A percentile compares a stretch with the other conserved stretches of the same genome.
Evolutionary conservation across 2,797 vertebrate species (phyloP).

Genomic region (Avahi laniger): DNA sequence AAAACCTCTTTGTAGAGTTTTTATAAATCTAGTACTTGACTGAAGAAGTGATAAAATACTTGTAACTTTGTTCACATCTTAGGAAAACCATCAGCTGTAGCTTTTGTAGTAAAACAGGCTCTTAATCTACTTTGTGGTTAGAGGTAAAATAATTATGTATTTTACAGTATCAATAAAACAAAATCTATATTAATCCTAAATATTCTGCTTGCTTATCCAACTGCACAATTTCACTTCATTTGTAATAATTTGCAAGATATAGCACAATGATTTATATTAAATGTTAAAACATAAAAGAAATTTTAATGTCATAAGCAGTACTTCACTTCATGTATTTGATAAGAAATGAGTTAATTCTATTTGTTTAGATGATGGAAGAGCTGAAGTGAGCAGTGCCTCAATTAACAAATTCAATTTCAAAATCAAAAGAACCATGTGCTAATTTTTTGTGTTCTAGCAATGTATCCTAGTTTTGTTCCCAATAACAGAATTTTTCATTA

Average conservation of each 20-base stretch:
- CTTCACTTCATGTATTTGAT: not conserved
- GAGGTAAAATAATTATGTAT: not conserved
- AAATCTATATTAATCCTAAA: conserved; percentile 12
- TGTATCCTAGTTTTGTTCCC: not conserved
- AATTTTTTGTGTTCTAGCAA: not conserved
- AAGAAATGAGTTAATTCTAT: not conserved
- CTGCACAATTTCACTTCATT: not conserved
- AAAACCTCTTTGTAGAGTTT: not conserved
- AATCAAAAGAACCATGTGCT: not conserved
- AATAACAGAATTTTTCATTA: not conserved
- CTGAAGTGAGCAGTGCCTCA: conserved; percentile 7
- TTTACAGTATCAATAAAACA: not conserved
- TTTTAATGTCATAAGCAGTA: not conserved
- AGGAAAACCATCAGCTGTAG: not conserved
- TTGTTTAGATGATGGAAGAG: not conserved
- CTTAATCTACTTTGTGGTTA: conserved; percentile 7
- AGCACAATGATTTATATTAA: not conserved
- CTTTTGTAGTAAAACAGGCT: conserved; percentile 3
- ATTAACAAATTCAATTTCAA: conserved; percentile 15
- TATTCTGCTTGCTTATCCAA: conserved; percentile 13
- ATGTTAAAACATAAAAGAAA: not conserved
- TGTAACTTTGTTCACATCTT: not conserved
- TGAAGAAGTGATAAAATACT: not conserved
- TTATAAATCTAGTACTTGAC: not conserved
- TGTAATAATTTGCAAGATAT: conserved; percentile 5